These are phyloP conservation scores for Heliconius eleuchia DNA, from an alignment of 1,140 invertebrate genomes.

Conservation along the genomic window DNA sequence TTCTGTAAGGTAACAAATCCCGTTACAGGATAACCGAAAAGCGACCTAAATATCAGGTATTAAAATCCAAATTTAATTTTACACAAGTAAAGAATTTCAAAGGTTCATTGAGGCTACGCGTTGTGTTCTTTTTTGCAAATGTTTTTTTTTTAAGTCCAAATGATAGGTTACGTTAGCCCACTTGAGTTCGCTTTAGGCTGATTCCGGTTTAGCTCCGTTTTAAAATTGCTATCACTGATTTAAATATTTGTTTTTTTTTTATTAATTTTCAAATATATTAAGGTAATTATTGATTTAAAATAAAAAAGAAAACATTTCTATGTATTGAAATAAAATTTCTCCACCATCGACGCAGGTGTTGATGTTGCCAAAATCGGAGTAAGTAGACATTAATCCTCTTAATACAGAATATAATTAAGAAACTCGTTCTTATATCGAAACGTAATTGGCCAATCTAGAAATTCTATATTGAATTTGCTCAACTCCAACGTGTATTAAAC, in stretches of 20 bases:
- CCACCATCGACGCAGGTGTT: background rate
- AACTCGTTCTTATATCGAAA: background rate
- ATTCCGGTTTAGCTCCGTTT: constrained; percentile 37
- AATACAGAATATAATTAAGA: constrained; percentile 4
- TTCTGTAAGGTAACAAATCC: constrained; percentile 45
- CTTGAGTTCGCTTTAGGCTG: constrained; percentile 32
- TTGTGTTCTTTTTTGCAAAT: constrained; percentile 70
- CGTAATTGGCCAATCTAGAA: constrained; percentile 17
- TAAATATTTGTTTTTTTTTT: constrained; percentile 24
- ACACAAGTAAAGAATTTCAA: constrained; percentile 58
- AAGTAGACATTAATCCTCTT: constrained; percentile 5
- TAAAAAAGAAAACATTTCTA: too few relatives aligned
- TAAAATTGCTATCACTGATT: constrained; percentile 39
- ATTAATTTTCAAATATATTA: background rate
- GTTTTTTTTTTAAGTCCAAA: constrained; percentile 57
- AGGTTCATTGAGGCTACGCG: constrained; percentile 69
- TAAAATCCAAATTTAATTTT: constrained; percentile 37
- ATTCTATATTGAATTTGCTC: constrained; percentile 30
- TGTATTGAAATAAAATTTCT: background rate
- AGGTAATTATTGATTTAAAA: background rate
- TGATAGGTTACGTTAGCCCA: constrained; percentile 54
- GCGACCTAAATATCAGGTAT: constrained; percentile 31
- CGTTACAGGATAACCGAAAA: constrained; percentile 1
- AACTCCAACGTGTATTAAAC: constrained; percentile 22
- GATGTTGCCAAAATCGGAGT: background rate